Percentiles rank a stretch among this genome's conserved stretches.
phyloP scores from a whole-genome alignment of 1,140 invertebrate genomes.

The Planococcus citri region DNA sequence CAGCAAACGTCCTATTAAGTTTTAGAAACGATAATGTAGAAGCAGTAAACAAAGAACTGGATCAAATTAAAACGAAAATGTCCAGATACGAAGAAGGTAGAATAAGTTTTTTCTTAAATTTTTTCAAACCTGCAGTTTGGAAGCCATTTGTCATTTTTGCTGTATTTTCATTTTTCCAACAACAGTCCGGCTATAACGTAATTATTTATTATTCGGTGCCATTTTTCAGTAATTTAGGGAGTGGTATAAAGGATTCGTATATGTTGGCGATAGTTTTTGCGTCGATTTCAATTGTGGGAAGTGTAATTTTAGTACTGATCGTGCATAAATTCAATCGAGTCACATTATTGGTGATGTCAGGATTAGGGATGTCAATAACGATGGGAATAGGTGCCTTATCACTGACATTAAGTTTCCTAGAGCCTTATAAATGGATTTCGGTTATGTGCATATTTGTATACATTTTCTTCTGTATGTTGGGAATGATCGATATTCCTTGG shows the following conservation, averaged over 20 bases:
- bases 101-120: slow-evolving; percentile 23
- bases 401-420: slow-evolving; percentile 24
- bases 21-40: slow-evolving; percentile 27
- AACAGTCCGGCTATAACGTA: background rate
- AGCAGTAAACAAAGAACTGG: background rate
- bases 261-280: background rate
- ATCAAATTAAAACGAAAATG: background rate
- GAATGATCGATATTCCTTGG: slow-evolving; percentile 55
- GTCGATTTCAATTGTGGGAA: slow-evolving; percentile 46
- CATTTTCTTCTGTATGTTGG: slow-evolving; percentile 46
- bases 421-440: slow-evolving; percentile 31
- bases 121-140: slow-evolving; percentile 29
- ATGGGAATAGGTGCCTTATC: slow-evolving; percentile 30
- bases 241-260: background rate
- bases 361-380: background rate
- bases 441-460: slow-evolving; percentile 48
- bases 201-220: slow-evolving; percentile 1
- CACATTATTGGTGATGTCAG: slow-evolving; percentile 27
- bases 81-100: background rate
- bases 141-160: slow-evolving; percentile 13
- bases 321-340: slow-evolving; percentile 4
- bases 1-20: background rate
- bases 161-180: background rate
- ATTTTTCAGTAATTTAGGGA: background rate
- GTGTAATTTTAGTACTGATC: slow-evolving; percentile 33